Percentiles rank a stretch among this genome's conserved stretches.
Evolutionary conservation across 2,888 invertebrate genomes (phyloP).

Genomic region (Ormyrus nitidulus): DNA sequence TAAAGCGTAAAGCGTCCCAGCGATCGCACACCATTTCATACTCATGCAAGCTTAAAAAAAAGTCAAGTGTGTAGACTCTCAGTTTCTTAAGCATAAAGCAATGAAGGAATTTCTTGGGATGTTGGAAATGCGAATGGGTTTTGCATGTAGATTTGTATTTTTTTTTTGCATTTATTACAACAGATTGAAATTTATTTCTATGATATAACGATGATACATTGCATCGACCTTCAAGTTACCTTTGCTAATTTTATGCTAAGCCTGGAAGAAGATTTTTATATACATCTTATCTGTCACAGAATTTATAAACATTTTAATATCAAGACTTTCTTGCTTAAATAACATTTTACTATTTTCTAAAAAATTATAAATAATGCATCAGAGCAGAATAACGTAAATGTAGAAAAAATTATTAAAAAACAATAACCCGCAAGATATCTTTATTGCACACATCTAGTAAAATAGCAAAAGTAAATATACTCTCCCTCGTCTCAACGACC

Average conservation of each 20-base stretch:
- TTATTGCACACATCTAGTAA: too few species aligned
- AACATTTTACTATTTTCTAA: too few species aligned
- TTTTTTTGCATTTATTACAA: constrained; percentile 26
- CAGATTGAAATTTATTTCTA: constrained; percentile 37
- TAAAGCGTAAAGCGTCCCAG: constrained; percentile 13
- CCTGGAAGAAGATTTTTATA: not conserved
- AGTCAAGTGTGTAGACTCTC: not conserved
- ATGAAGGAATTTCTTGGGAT: constrained; percentile 21
- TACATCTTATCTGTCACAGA: too few species aligned
- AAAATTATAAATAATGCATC: too few species aligned
- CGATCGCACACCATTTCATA: not conserved
- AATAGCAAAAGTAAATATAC: too few species aligned
- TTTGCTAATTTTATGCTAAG: not conserved
- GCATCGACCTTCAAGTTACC: not conserved
- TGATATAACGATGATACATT: constrained; percentile 43
- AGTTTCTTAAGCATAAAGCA: constrained; percentile 15
- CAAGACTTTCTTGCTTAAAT: too few species aligned
- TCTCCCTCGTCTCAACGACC: too few species aligned
- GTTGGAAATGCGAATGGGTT: constrained; percentile 18
- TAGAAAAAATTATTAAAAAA: too few species aligned
- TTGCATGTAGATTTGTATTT: constrained; percentile 23
- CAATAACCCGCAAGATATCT: too few species aligned
- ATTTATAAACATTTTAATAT: too few species aligned
- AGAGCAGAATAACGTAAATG: too few species aligned
- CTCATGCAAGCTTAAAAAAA: constrained; percentile 18